phyloP scores from a whole-genome alignment of 2,797 vertebrate species.

The Gymnodraco acuticeps region DNA sequence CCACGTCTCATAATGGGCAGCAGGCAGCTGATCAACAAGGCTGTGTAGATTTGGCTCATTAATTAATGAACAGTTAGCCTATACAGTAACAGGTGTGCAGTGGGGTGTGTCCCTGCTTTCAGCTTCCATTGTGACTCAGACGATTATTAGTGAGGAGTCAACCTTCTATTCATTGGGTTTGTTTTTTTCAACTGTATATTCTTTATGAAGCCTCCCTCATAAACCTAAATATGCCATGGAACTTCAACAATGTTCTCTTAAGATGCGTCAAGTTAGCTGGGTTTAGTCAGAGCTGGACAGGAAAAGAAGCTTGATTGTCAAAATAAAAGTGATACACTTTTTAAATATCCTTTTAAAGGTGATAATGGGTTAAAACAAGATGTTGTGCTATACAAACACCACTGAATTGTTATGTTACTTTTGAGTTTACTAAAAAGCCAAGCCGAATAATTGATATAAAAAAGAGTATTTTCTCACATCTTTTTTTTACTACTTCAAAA shows the following conservation, averaged over 20 bases:
- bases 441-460: not conserved
- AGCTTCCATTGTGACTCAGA: not conserved
- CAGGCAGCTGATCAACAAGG: not conserved
- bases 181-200: not conserved
- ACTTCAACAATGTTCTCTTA: not conserved
- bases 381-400: not conserved
- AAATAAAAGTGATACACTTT: conserved; percentile 7
- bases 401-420: not conserved
- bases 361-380: not conserved
- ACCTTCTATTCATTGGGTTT: not conserved
- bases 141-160: not conserved
- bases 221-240: not conserved
- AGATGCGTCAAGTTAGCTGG: not conserved
- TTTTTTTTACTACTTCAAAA: too few relatives aligned
- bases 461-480: not conserved
- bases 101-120: not conserved
- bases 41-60: not conserved
- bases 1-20: not conserved
- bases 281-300: conserved; percentile 12
- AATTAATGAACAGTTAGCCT: not conserved
- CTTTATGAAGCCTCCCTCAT: not conserved
- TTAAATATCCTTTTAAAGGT: not conserved
- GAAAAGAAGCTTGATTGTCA: not conserved
- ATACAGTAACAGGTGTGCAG: not conserved
- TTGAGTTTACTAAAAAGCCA: not conserved